These are phyloP conservation scores for Tragopan temminckii DNA, from an alignment of 2,797 vertebrate species.

Conservation along the genomic window DNA sequence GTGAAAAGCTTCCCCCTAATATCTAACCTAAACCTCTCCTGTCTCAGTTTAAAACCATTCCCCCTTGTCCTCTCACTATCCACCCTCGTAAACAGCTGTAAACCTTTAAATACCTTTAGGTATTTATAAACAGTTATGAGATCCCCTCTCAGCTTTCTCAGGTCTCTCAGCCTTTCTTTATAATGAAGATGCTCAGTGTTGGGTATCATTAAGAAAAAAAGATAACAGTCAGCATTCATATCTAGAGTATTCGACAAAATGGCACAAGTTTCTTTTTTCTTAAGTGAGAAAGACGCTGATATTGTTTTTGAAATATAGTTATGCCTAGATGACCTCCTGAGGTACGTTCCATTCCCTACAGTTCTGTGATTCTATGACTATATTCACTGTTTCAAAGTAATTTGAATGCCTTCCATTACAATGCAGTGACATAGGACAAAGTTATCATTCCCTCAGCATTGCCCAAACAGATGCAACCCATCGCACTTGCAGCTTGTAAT, in stretches of 20 bases:
- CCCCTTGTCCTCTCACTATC: too few relatives aligned
- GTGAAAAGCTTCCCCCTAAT: too few relatives aligned
- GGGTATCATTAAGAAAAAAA: not conserved
- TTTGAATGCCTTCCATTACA: not conserved
- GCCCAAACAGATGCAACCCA: not conserved
- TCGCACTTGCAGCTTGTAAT: not conserved
- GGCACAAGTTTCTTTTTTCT: not conserved
- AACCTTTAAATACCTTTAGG: too few relatives aligned
- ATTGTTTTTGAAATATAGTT: not conserved
- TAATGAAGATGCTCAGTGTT: not conserved
- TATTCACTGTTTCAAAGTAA: not conserved
- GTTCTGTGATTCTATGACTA: too few relatives aligned
- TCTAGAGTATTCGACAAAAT: not conserved
- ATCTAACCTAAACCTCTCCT: too few relatives aligned
- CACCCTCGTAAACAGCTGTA: too few relatives aligned
- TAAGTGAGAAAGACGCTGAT: not conserved
- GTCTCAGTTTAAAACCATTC: too few relatives aligned
- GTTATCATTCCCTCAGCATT: not conserved
- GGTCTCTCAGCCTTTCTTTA: too few relatives aligned
- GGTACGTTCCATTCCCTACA: too few relatives aligned
- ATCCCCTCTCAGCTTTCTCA: too few relatives aligned
- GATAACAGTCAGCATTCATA: not conserved
- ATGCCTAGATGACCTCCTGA: not conserved
- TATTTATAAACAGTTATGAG: too few relatives aligned
- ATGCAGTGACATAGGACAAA: not conserved